These are phyloP conservation scores for Spheniscus humboldti DNA, from an alignment of 2,797 vertebrate species.

Conservation along the genomic window DNA sequence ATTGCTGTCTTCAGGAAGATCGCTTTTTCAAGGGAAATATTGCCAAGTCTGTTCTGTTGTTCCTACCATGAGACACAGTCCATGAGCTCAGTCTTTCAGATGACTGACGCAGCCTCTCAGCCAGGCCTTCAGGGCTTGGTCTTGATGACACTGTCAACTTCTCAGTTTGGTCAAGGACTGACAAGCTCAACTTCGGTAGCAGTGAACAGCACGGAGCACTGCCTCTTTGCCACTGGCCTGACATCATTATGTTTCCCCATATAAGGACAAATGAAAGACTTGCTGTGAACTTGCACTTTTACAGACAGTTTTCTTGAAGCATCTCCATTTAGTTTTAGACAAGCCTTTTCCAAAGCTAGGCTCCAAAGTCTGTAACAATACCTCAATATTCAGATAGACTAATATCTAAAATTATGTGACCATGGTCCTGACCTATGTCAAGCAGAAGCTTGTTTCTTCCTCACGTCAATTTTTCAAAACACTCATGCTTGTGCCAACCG, in stretches of 20 bases:
- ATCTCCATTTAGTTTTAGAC: background rate
- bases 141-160: background rate
- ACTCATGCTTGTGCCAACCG: background rate
- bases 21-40: background rate
- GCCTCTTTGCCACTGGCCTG: background rate
- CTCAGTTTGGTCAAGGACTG: background rate
- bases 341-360: background rate
- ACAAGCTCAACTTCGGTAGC: background rate
- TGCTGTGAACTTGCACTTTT: background rate
- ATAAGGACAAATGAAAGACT: background rate
- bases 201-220: background rate
- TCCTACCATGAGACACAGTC: background rate
- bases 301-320: background rate
- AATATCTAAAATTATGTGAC: background rate
- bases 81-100: background rate
- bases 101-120: background rate
- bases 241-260: background rate
- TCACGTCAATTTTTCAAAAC: background rate
- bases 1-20: background rate
- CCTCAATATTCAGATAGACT: background rate
- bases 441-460: background rate
- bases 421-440: accelerated
- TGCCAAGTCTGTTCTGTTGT: background rate
- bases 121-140: background rate
- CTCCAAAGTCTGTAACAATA: background rate